Base-by-base conservation (phyloP, 2,797 vertebrate species). In the Hydrophis major region DNA sequence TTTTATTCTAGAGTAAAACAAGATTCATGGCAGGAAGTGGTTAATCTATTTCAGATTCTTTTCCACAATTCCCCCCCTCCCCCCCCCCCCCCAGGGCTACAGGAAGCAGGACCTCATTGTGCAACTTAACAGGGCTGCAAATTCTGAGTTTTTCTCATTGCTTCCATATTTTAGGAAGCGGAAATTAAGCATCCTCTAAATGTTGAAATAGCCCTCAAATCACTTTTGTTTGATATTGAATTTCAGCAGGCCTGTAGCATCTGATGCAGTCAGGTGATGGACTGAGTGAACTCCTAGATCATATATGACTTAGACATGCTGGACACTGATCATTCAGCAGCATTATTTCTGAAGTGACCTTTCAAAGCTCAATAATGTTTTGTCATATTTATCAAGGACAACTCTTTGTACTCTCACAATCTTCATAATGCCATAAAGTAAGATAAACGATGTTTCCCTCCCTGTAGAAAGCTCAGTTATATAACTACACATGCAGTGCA, bases 281-380 rank as follows among this genome's bases (percentile, higher is more conserved):
- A 27, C 42, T 47, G 28, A 5, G 16, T 90, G 53, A n/a, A 47
- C 53, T 91, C 78, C 87, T 89, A 92, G 50, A 69, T 63, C 78
- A 50, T 69, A 0, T 56, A 22, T 90, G 59, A 93, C 32, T 61
- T 7, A 28, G 0, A 0, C 27, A 90, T 86, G 27, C 20, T 78
- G 87, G 50, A 0, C 3, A 0, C 53, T 89, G 12, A 89, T 74
- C 66, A 90, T 4, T 57, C 90, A 28, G 42, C 83, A 60, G 0
- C 37, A 55, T 86, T 94, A 47, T 88, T 95, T 93, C 87, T 28
- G 22, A 92, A 96, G 93, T 94, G 89, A 94, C 86, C 90, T 95
- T 95, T 91, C 87, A 50, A 37, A 92, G 12, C n/a, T 92, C 20
- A 93, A 69, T 89, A 94, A 47, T 66, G 22, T 66, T 89, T 18